Base-by-base conservation (phyloP, 2,888 invertebrate species). In the Sericinus montela region DNA sequence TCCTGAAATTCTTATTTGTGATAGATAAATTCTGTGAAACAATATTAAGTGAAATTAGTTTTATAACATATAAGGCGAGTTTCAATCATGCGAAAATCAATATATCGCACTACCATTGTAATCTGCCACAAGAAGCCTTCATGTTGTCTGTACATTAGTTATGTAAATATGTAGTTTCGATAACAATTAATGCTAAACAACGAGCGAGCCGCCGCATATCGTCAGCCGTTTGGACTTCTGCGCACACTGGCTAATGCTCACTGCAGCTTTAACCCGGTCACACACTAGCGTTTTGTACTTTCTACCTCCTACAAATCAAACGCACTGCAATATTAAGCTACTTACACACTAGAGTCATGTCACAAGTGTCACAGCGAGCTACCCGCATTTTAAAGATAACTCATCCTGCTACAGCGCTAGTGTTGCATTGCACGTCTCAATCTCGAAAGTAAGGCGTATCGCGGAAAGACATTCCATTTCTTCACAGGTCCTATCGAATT, bases 101-200 rank as follows among this genome's bases (percentile, higher is more conserved):
- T 60, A n/a, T 71, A 73, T 75, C 72, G 72, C 67, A 72, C 28
- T 66, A 66, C 66, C 58, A 71, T 75, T 73, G 65, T 69, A 75
- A 73, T 75, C 73, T 70, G 76, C 68, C 79, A 75, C 71, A 69
- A 72, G 68, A 68, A 77, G 79, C 77, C 78, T 81, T 80, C 72
- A 65, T 67, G 65, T 73, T 75, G 68, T 77, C 68, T 79, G 76
- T 80, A 76, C 72, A 73, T 79, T 82, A 74, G 62, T 74, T 81
- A 79, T 86, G 82, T 87, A 83, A 81, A 83, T 84, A 85, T 77
- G 74, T 81, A 76, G 75, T 77, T 78, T 80, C 72, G 72, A 72
- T 77, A 73, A 75, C 76, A 75, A 79, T 76, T 72, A 75, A 80
- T 79, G 82, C 79, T 80, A 72, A 71, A 74, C 77, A 79, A 84